Base-by-base conservation (phyloP, 2,888 invertebrate genomes). In the Dilophus febrilis region DNA sequence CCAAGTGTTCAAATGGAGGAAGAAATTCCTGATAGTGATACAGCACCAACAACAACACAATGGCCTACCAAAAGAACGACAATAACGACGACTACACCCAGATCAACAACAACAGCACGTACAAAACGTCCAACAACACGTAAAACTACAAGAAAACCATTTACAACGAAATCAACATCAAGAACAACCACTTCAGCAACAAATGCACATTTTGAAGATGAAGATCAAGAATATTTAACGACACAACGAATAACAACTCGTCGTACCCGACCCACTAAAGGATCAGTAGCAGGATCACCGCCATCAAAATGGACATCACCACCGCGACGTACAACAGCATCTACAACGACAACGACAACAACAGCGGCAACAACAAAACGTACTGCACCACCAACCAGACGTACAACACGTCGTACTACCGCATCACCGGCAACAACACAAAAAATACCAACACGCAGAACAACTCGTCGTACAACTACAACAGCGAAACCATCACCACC, bases 141-240 rank as follows among this genome's bases (percentile, higher is more conserved):
- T 50, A 49, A 44, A 11, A 43, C 46, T 18, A 40, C 45, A 22
- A 31, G 31, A 31, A 50, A 8, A 2, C 14, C 35, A 22, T 35
- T 18, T 8, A 41, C 60, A 58, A 50, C 47, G 61, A 61, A 45
- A 55, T 53, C 39, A 46, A 54, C 28, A 37, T 50, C n/a, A 60
- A n/a, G n/a, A n/a, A n/a, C n/a, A n/a, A 62, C 47, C 48, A 56
- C 19, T 48, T 54, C 13, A 52, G 49, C 40, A 57, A 64, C 44
- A 22, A 4, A 22, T 22, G 22, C 22, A 22, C 22, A 22, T 6
- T 22, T 22, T 22, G 22, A 22, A 22, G 22, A 22, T 4, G 22
- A 22, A 22, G 30, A 47, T n/a, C n/a, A n/a, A n/a, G n/a, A n/a
- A n/a, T n/a, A n/a, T n/a, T n/a, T n/a, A n/a, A n/a, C n/a, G n/a